These are phyloP conservation scores for Agrotis clavis DNA, from an alignment of 2,888 invertebrate genomes.

Conservation along the genomic window DNA sequence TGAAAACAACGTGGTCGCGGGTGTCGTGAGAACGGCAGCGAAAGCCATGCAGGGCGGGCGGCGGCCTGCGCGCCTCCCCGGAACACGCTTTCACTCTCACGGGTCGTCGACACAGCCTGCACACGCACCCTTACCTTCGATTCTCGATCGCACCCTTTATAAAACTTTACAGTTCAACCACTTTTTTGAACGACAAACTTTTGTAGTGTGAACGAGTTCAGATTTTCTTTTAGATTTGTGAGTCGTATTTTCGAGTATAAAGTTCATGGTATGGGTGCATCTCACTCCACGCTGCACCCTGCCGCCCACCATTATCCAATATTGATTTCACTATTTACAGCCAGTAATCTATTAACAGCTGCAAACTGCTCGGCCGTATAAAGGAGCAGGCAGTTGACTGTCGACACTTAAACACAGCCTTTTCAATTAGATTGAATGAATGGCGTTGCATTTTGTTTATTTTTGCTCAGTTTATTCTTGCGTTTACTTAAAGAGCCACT, in stretches of 20 bases:
- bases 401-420: conserved; percentile 29
- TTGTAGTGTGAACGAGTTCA: neutral
- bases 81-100: conserved; percentile 90
- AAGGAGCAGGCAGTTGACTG: conserved; percentile 57
- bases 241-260: conserved; percentile 12
- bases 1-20: conserved; percentile 82
- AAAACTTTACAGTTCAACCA: conserved; percentile 20
- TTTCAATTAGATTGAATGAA: conserved; percentile 43
- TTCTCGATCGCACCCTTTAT: conserved; percentile 72
- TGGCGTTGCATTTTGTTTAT: neutral
- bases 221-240: neutral
- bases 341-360: conserved; percentile 84
- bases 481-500: neutral
- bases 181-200: conserved; percentile 4
- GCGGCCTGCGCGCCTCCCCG: conserved; percentile 83
- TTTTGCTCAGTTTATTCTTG: conserved; percentile 16
- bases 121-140: conserved; percentile 81
- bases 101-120: conserved; percentile 88
- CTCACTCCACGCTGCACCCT: conserved; percentile 78
- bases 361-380: conserved; percentile 72
- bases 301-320: conserved; percentile 86
- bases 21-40: conserved; percentile 89
- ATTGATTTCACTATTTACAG: conserved; percentile 90
- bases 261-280: conserved; percentile 77
- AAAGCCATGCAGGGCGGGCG: conserved; percentile 88